phyloP scores from a whole-genome alignment of 2,113 vertebrate genomes.

The Phaetusa simplex region DNA sequence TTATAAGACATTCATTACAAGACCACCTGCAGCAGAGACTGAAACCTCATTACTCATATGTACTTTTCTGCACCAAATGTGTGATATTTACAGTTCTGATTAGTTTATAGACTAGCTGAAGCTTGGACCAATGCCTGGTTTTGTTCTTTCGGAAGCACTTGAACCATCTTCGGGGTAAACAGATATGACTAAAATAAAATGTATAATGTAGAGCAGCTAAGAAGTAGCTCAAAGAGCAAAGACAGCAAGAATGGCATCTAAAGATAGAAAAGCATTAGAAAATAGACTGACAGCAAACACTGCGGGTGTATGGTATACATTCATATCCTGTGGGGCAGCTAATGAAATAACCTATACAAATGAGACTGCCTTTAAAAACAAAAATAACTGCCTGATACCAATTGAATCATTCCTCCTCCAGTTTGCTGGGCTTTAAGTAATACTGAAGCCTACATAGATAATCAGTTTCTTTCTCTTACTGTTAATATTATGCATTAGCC shows the following conservation, averaged over 20 bases:
- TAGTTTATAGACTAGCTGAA: not conserved
- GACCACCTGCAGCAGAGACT: conserved; percentile 14
- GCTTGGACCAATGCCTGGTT: not conserved
- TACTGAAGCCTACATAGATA: not conserved
- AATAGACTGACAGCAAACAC: not conserved
- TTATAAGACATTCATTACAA: conserved; percentile 24
- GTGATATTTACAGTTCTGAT: conserved; percentile 47
- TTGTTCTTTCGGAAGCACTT: not conserved
- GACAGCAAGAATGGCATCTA: not conserved
- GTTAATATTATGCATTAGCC: not conserved
- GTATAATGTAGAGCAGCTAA: not conserved
- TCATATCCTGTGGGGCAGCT: not conserved
- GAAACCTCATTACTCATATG: conserved; percentile 57
- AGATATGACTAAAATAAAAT: not conserved
- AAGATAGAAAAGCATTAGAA: not conserved
- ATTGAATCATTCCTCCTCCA: not conserved
- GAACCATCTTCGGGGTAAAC: not conserved
- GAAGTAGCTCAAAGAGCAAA: not conserved
- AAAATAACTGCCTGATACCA: not conserved
- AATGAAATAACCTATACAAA: not conserved
- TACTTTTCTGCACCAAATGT: conserved; percentile 40
- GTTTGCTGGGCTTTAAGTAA: not conserved
- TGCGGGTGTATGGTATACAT: not conserved
- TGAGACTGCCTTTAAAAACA: not conserved
- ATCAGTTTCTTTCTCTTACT: not conserved